These are phyloP conservation scores for Vollenhovia emeryi DNA, from an alignment of 1,140 invertebrate species.

Conservation along the genomic window DNA sequence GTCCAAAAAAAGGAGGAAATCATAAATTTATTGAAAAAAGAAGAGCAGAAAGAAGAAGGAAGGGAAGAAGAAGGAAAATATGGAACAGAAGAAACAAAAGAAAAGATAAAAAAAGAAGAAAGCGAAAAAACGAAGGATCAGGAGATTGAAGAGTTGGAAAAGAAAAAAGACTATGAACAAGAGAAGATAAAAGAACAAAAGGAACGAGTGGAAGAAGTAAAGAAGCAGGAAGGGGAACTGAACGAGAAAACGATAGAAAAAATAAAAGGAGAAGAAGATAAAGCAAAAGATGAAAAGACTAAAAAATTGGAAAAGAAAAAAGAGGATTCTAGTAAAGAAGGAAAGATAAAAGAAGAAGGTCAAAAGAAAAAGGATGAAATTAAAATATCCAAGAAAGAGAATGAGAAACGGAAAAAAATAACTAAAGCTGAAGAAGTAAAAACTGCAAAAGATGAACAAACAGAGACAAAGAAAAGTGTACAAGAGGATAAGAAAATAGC, in stretches of 20 bases:
- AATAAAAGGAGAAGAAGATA: conserved; percentile 33
- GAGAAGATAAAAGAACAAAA: conserved; percentile 58
- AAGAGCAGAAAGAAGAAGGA: conserved; percentile 60
- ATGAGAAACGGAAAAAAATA: conserved; percentile 11
- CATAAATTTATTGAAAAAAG: conserved; percentile 31
- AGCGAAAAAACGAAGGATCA: conserved; percentile 34
- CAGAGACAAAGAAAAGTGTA: conserved; percentile 42
- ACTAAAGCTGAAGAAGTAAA: conserved; percentile 7
- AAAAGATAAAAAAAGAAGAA: conserved; percentile 51
- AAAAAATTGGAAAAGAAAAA: conserved; percentile 60
- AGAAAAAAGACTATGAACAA: conserved; percentile 48
- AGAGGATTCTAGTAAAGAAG: not conserved
- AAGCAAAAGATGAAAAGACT: conserved; percentile 55
- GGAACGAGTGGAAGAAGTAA: conserved; percentile 61
- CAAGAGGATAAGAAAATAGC: conserved; percentile 15
- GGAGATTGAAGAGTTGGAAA: conserved; percentile 46
- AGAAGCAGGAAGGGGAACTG: conserved; percentile 32
- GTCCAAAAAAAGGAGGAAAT: conserved; percentile 31
- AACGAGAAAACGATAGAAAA: conserved; percentile 60
- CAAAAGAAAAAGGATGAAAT: not conserved
- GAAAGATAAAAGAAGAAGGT: not conserved
- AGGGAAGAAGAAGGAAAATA: conserved; percentile 51
- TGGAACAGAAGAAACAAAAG: conserved; percentile 25
- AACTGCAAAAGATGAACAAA: not conserved
- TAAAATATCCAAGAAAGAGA: not conserved